These are phyloP conservation scores for Rhinoderma darwinii DNA, from an alignment of 2,113 vertebrate species.

Conservation along the genomic window DNA sequence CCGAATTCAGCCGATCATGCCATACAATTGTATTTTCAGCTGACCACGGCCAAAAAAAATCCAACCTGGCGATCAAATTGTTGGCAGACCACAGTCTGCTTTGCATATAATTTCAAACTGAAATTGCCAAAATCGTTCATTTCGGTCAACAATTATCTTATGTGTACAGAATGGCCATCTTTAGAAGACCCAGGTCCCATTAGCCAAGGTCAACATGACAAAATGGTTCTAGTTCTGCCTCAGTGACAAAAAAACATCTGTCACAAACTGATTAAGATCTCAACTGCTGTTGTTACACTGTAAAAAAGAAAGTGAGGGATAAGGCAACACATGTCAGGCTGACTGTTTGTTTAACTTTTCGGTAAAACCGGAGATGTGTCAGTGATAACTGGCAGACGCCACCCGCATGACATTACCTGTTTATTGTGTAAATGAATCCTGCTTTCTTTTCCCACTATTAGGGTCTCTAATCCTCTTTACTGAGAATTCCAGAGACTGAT, in stretches of 20 bases:
- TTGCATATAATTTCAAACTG: too few relatives aligned
- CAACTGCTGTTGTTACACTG: neutral
- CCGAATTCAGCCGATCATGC: too few relatives aligned
- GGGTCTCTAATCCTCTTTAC: neutral
- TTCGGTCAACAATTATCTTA: too few relatives aligned
- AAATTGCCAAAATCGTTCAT: too few relatives aligned
- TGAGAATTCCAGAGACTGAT: slow-evolving; percentile 34
- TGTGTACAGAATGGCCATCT: too few relatives aligned
- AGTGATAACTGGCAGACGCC: slow-evolving; percentile 46
- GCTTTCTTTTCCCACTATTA: neutral
- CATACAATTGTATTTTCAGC: too few relatives aligned
- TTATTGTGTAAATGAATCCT: slow-evolving; percentile 50
- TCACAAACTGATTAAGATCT: slow-evolving; percentile 1
- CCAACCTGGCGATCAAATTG: too few relatives aligned
- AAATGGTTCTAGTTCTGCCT: slow-evolving; percentile 14
- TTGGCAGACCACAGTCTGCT: too few relatives aligned
- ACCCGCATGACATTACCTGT: slow-evolving; percentile 4
- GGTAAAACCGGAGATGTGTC: slow-evolving; percentile 36
- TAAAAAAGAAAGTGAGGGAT: slow-evolving; percentile 9
- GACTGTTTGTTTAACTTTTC: slow-evolving; percentile 23
- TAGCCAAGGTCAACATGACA: slow-evolving; percentile 39
- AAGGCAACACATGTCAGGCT: neutral
- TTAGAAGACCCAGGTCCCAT: neutral
- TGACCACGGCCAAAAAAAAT: too few relatives aligned
- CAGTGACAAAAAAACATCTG: slow-evolving; percentile 15